These are phyloP conservation scores for Lipotes vexillifer DNA, from an alignment of 2,113 vertebrate genomes.

Conservation along the genomic window DNA sequence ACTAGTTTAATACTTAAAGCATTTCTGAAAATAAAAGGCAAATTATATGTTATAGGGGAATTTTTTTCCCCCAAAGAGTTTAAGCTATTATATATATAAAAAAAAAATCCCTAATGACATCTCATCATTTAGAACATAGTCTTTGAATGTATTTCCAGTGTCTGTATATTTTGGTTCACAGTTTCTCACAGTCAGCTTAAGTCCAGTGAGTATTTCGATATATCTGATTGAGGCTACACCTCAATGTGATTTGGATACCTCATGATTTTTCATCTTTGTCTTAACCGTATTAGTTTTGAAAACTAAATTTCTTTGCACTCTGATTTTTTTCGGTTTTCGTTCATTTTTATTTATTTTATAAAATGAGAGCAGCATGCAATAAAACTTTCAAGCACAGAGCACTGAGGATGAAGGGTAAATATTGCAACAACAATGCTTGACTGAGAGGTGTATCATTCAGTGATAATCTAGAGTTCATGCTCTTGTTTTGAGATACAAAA, in stretches of 20 bases:
- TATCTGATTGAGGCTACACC: background rate
- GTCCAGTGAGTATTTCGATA: background rate
- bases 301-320: background rate
- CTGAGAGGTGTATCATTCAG: background rate
- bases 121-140: background rate
- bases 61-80: background rate
- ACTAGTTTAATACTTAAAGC: background rate
- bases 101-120: background rate
- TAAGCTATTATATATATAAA: background rate
- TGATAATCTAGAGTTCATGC: background rate
- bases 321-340: background rate
- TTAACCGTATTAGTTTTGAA: background rate
- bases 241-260: background rate
- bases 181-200: background rate
- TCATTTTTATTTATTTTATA: background rate
- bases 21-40: conserved; percentile 26
- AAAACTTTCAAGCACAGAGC: background rate
- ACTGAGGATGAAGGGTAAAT: background rate
- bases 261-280: background rate
- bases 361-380: background rate
- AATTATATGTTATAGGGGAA: background rate
- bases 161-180: background rate
- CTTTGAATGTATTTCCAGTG: background rate
- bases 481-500: background rate
- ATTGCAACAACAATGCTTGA: background rate